Conservation (phyloP, 2,113 vertebrate species). For the Fulmarus glacialis region DNA sequence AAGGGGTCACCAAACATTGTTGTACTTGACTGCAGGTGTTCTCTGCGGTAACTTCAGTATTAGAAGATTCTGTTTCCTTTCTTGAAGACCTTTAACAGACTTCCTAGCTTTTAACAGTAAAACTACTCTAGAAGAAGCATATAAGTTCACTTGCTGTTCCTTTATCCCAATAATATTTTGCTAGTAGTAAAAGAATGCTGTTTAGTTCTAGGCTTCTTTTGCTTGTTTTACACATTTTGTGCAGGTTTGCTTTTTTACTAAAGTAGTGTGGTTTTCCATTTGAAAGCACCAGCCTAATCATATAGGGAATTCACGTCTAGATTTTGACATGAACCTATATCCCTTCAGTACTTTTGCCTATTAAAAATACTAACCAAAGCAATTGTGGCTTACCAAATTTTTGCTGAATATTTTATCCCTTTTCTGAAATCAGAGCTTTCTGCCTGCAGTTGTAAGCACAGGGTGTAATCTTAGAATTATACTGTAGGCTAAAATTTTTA, state of each 20-base stretch:
- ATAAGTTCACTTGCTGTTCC: neutral
- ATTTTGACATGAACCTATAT: neutral
- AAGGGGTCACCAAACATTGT: neutral
- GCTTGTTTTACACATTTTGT: neutral
- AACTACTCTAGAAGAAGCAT: neutral
- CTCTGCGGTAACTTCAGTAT: neutral
- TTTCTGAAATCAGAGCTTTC: neutral
- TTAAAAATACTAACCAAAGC: neutral
- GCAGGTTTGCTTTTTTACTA: neutral
- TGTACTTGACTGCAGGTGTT: neutral
- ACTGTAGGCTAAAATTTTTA: fast-evolving
- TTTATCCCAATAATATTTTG: neutral
- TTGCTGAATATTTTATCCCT: neutral
- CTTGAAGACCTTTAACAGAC: neutral
- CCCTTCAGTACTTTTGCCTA: neutral
- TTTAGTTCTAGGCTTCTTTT: neutral
- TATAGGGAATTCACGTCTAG: neutral
- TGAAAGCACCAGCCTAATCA: neutral
- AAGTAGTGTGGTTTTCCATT: neutral
- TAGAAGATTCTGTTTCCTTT: neutral
- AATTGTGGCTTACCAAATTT: neutral
- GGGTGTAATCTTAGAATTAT: neutral
- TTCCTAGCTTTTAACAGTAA: neutral
- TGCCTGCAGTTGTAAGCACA: neutral
- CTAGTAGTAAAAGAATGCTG: neutral